These are phyloP conservation scores for Pherbina coryleti DNA, from an alignment of 2,888 invertebrate species.

Conservation along the genomic window DNA sequence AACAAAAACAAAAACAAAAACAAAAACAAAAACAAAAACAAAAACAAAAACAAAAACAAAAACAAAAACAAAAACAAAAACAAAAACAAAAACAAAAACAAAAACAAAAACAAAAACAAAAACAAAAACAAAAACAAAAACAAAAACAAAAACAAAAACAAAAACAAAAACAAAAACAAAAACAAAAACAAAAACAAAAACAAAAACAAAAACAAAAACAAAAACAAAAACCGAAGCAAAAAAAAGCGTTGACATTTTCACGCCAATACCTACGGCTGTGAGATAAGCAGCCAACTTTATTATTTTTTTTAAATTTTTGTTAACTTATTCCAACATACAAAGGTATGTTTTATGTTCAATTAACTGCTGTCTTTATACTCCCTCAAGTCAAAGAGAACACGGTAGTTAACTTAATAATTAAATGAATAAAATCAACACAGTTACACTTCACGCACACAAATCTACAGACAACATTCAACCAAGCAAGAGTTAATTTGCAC, in stretches of 20 bases:
- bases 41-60: background rate
- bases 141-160: background rate
- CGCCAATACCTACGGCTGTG: background rate
- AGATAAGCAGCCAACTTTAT: background rate
- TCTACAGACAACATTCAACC: background rate
- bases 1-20: background rate
- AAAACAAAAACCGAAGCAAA: background rate
- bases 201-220: slow-evolving; percentile 6
- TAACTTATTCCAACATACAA: background rate
- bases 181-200: background rate
- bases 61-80: background rate
- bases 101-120: background rate
- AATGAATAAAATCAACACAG: background rate
- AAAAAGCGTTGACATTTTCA: background rate
- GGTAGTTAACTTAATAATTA: no score
- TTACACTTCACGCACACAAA: background rate
- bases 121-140: background rate
- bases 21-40: background rate
- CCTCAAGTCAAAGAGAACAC: no score
- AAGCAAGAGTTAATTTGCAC: background rate
- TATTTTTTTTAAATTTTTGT: background rate
- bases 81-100: background rate
- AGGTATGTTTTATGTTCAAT: background rate
- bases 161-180: background rate
- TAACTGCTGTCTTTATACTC: no score